These are phyloP conservation scores for Hylaea fasciaria DNA, from an alignment of 2,888 invertebrate species.

Conservation along the genomic window DNA sequence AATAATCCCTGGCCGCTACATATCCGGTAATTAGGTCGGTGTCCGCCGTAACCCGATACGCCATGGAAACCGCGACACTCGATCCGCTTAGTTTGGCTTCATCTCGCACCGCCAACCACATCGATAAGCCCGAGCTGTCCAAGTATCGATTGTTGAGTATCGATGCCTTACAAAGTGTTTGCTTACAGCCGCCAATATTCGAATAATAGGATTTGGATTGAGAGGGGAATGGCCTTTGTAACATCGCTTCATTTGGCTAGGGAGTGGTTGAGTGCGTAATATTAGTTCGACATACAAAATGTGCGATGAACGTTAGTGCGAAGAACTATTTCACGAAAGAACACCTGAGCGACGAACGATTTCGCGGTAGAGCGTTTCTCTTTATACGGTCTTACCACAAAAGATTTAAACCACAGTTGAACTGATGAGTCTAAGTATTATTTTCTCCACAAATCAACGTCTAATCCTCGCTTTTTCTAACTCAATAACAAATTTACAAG, in stretches of 20 bases:
- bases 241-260: not conserved
- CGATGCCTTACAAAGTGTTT: not conserved
- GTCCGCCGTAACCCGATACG: constrained; percentile 46
- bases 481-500: too few species aligned
- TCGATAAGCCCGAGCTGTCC: constrained; percentile 25
- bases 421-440: too few species aligned
- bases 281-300: too few species aligned
- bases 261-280: not conserved
- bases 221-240: not conserved
- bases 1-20: constrained; percentile 6
- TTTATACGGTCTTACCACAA: too few species aligned
- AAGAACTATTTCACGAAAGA: too few species aligned
- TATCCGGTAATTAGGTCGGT: constrained; percentile 5
- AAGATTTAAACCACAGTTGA: too few species aligned
- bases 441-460: too few species aligned
- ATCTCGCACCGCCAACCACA: constrained; percentile 51
- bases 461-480: too few species aligned
- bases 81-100: constrained; percentile 70
- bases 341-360: too few species aligned
- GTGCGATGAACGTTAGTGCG: too few species aligned
- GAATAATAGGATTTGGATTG: not conserved
- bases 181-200: not conserved
- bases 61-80: constrained; percentile 61
- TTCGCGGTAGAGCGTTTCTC: too few species aligned
- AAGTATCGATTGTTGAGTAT: constrained; percentile 27